Conservation (phyloP, 2,113 vertebrate species). For the Ochotona princeps region DNA sequence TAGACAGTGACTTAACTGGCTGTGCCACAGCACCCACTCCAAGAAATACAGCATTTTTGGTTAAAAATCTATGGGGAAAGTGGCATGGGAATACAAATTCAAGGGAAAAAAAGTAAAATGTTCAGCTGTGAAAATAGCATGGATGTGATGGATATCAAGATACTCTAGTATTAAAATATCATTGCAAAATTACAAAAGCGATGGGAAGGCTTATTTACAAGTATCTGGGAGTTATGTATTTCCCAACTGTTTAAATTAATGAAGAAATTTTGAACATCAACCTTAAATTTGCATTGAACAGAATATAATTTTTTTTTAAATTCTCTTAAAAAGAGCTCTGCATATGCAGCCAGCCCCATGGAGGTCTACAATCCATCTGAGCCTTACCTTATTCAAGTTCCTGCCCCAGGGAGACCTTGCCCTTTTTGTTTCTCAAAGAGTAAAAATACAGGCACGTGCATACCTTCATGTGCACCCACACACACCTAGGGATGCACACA, state of each 20-base stretch:
- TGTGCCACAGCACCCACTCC: no score
- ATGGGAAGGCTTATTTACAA: slow-evolving; percentile 41
- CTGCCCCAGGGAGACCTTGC: neutral
- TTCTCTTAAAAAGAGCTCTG: neutral
- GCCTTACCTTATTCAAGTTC: neutral
- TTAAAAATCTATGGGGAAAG: slow-evolving; percentile 22
- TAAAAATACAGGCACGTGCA: neutral
- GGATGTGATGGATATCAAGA: neutral
- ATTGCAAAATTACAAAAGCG: neutral
- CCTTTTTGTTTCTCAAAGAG: neutral
- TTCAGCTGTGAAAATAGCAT: neutral
- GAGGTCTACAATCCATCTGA: neutral
- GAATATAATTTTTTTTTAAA: slow-evolving; percentile 32
- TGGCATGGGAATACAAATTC: neutral
- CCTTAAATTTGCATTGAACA: slow-evolving; percentile 5
- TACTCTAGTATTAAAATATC: slow-evolving; percentile 9
- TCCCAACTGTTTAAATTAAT: slow-evolving; percentile 24
- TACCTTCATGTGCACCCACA: no score
- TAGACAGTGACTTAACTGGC: no score
- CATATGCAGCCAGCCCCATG: neutral
- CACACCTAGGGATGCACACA: no score
- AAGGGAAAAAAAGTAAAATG: neutral
- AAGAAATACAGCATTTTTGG: neutral
- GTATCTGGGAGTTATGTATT: neutral
- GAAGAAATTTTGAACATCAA: slow-evolving; percentile 20